Percentiles rank a stretch among this genome's conserved stretches.
These are phyloP conservation scores for Parapristionchus giblindavisi DNA, from an alignment of 2,888 invertebrate species.

Conservation along the genomic window DNA sequence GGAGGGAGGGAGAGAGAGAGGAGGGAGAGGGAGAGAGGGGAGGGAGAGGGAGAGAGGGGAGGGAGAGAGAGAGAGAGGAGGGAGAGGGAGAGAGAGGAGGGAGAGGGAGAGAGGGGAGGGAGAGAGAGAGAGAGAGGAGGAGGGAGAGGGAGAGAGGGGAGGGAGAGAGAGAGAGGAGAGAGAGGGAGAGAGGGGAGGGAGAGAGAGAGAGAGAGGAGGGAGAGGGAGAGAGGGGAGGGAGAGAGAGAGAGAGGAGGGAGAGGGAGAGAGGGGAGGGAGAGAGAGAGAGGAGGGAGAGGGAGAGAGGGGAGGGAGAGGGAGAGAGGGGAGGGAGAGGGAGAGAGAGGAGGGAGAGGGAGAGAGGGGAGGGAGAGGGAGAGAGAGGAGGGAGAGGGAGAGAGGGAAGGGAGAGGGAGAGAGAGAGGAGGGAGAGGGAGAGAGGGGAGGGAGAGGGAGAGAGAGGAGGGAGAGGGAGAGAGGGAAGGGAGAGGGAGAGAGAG, in stretches of 20 bases:
- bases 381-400: background rate
- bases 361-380: background rate
- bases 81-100: background rate
- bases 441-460: background rate
- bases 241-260: background rate
- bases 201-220: conserved; percentile 6
- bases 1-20: background rate
- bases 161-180: conserved; percentile 8
- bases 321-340: background rate
- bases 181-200: background rate
- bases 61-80: background rate
- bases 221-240: background rate
- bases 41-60: background rate
- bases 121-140: background rate
- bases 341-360: background rate
- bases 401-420: background rate
- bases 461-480: background rate
- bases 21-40: background rate
- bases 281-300: background rate
- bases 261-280: background rate
- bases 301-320: background rate
- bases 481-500: background rate
- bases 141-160: conserved; percentile 4
- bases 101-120: background rate
- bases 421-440: background rate